A percentile compares a stretch with the other conserved stretches of the same genome.
Evolutionary conservation across 2,888 invertebrate genomes (phyloP).

Genomic region (Linnaemya tessellans): DNA sequence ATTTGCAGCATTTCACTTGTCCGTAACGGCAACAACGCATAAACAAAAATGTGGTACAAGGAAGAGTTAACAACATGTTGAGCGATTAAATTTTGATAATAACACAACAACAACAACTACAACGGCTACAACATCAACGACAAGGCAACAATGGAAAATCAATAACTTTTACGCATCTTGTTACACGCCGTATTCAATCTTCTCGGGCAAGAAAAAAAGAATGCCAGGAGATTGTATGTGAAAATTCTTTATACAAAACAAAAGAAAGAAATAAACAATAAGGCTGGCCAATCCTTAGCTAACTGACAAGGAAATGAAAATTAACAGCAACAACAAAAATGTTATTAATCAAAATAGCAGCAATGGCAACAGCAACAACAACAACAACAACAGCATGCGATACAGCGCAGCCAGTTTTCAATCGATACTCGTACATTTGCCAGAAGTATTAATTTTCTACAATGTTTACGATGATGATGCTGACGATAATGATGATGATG

Average conservation of each 20-base stretch:
- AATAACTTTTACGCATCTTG: constrained; percentile 82
- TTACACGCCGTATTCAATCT: constrained; percentile 74
- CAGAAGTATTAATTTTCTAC: constrained; percentile 71
- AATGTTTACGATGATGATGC: constrained; percentile 31
- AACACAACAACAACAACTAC: constrained; percentile 6
- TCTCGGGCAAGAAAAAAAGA: background rate
- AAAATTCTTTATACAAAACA: background rate
- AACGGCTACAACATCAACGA: background rate
- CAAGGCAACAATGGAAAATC: constrained; percentile 77
- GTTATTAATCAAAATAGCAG: constrained; percentile 37
- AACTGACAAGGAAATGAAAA: constrained; percentile 35
- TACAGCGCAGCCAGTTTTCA: constrained; percentile 67
- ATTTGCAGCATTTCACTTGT: constrained; percentile 19
- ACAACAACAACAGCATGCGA: constrained; percentile 71
- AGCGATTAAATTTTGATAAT: constrained; percentile 80
- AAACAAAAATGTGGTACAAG: background rate
- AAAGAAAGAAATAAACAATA: background rate
- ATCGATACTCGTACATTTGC: constrained; percentile 67
- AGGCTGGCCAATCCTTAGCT: constrained; percentile 45
- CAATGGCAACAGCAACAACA: constrained; percentile 35
- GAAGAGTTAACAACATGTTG: constrained; percentile 76
- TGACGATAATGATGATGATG: constrained; percentile 48
- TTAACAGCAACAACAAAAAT: constrained; percentile 31
- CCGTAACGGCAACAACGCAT: constrained; percentile 15
- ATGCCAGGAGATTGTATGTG: constrained; percentile 6